Conservation (phyloP, 2,888 invertebrate species). For the Sipunculus nudus region DNA sequence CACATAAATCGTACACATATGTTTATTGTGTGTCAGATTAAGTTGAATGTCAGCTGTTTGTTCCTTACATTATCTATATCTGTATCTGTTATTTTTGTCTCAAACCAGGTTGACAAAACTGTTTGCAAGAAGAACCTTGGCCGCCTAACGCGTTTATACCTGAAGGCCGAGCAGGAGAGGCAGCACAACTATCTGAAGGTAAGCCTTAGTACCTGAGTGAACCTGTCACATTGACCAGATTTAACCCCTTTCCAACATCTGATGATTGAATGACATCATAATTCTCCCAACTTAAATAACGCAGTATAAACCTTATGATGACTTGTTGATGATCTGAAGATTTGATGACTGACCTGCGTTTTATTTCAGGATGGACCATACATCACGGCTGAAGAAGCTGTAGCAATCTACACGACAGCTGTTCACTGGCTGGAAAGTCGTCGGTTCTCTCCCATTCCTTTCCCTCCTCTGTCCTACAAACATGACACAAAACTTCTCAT, state of each 20-base stretch:
- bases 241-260: no score
- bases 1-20: no score
- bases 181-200: slow-evolving; percentile 99
- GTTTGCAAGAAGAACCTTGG: slow-evolving; percentile 99
- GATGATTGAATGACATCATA: no score
- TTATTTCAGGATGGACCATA: slow-evolving; percentile 93
- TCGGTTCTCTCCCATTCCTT: slow-evolving; percentile 98
- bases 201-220: slow-evolving; percentile 20
- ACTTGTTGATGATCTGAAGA: no score
- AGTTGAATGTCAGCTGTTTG: neutral
- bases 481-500: slow-evolving; percentile 99
- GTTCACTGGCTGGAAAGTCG: slow-evolving; percentile 99
- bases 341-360: no score
- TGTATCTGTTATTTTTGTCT: neutral
- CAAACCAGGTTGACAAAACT: slow-evolving; percentile 84
- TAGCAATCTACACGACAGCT: slow-evolving; percentile 99
- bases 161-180: slow-evolving; percentile 97
- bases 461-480: slow-evolving; percentile 98
- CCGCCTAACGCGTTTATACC: slow-evolving; percentile 92
- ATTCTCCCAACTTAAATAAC: no score
- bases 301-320: no score
- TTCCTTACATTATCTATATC: neutral
- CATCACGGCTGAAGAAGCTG: slow-evolving; percentile 99
- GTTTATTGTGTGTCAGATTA: no score
- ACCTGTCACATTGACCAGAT: no score